Base-by-base conservation (phyloP, 2,888 invertebrate species). In the Patella pellucida region DNA sequence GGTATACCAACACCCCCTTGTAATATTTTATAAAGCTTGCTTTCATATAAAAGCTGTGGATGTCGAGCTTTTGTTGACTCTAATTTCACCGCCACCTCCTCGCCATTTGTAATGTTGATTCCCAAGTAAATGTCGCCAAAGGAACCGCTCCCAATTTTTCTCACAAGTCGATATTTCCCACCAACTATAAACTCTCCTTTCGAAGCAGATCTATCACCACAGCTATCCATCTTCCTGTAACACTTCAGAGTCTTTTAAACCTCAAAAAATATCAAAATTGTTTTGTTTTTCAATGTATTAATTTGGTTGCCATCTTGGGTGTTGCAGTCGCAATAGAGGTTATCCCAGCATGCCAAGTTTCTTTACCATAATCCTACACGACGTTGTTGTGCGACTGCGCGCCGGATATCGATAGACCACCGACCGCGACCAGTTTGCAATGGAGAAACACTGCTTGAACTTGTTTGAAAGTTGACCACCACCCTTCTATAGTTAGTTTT, bases 11-110 rank as follows among this genome's bases (percentile, higher is more conserved):
- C 89, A 51, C 90, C 92, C 71, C 92, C 93, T 80, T 92, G 92
- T 31, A 93, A 87, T 75, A 93, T 92, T 87, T 92, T 92, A 85
- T 93, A 93, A 72, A 93, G 89, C 84, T 92, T 93, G 82, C 91
- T 91, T 88, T 93, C 93, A 83, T 93, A 93, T 70, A 92, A 85
- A 75, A 93, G 88, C 82, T 93, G 93, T 16, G 92, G 93, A 82
- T 93, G 93, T 79, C 92, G 86, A 11, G 92, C 92, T 88, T 92
- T 92, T 72, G 90, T 88, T 72, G 92, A 91, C 85, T 93, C 93
- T 69, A 93, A 85, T 84, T 93, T 93, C 51, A 93, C 92, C 69
- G 93, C 93, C 23, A 93, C 92, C 85, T 93, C 92, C 82, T 90
- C 90, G 31, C 91, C 91, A 82, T 89, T 90, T 74, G 89, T 86